Evolutionary conservation across 2,888 invertebrate genomes (phyloP).

Genomic region (Caenorhabditis sp.): DNA sequence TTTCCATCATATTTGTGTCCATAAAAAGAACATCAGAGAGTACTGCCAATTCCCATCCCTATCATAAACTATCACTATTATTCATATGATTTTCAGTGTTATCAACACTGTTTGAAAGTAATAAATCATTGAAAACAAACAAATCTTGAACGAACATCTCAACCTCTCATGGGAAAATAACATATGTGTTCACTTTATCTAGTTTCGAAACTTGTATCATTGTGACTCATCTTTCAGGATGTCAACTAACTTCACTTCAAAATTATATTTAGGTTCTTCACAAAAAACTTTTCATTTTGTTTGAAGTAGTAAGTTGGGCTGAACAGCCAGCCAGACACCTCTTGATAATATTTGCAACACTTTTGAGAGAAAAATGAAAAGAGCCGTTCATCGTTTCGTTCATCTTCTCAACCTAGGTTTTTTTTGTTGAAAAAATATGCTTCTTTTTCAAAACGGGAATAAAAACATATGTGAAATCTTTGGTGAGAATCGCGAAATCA

Average conservation of each 20-base stretch:
- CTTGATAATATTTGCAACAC: not conserved
- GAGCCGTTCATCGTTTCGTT: not conserved
- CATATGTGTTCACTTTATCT: not conserved
- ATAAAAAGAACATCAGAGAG: no score
- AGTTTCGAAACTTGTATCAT: not conserved
- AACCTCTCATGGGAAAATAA: not conserved
- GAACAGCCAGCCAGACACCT: not conserved
- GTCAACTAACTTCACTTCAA: not conserved
- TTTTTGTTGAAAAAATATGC: no score
- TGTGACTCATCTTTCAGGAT: not conserved
- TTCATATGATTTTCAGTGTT: not conserved
- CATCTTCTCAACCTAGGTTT: not conserved
- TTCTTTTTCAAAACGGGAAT: no score
- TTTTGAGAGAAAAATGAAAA: not conserved
- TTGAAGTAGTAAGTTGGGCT: not conserved
- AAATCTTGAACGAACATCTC: not conserved
- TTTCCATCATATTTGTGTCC: no score
- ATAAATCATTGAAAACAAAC: constrained; percentile 1
- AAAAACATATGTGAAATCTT: not conserved
- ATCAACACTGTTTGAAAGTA: not conserved
- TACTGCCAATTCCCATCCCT: not conserved
- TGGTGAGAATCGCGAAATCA: no score
- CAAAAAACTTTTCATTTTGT: not conserved
- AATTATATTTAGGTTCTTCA: not conserved
- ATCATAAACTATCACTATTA: not conserved